Percentiles rank a stretch among this genome's conserved stretches.
Evolutionary conservation across 2,888 invertebrate species (phyloP).

Genomic region (Hirtodrosophila cameraria): DNA sequence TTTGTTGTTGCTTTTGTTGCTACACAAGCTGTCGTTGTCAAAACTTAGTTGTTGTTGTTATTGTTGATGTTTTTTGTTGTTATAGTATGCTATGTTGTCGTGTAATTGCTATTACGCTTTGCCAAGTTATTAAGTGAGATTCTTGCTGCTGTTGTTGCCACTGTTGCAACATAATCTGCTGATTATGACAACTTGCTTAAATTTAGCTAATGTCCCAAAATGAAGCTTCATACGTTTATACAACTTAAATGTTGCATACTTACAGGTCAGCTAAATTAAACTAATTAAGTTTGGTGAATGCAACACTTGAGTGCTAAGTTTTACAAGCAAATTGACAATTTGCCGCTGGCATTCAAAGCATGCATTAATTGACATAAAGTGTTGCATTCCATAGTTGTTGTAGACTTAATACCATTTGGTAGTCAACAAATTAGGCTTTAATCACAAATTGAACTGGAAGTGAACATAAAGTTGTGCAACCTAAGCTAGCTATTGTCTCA

Average conservation of each 20-base stretch:
- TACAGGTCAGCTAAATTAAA: constrained; percentile 41
- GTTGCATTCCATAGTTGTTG: constrained; percentile 52
- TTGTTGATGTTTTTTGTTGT: constrained; percentile 16
- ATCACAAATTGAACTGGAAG: constrained; percentile 47
- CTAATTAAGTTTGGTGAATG: constrained; percentile 54
- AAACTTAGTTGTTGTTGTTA: constrained; percentile 44
- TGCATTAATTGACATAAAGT: constrained; percentile 46
- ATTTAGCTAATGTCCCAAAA: constrained; percentile 44
- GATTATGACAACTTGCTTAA: constrained; percentile 63
- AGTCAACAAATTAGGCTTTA: constrained; percentile 57
- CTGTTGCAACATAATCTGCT: constrained; percentile 68
- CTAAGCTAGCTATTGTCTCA: constrained; percentile 23
- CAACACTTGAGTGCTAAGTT: constrained; percentile 29
- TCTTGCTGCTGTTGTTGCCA: constrained; percentile 19
- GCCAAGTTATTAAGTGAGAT: constrained; percentile 69
- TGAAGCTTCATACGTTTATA: constrained; percentile 52
- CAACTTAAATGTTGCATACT: constrained; percentile 38
- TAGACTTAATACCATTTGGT: constrained; percentile 18
- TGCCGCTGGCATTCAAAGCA: constrained; percentile 27
- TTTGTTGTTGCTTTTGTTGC: constrained; percentile 51
- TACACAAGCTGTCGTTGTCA: constrained; percentile 56
- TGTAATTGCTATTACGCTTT: constrained; percentile 69
- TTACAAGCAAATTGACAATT: constrained; percentile 32
- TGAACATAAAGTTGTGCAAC: constrained; percentile 45
- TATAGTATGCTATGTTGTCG: constrained; percentile 27